These are phyloP conservation scores for Creontiades dilutus DNA, from an alignment of 2,888 invertebrate species.

Conservation along the genomic window DNA sequence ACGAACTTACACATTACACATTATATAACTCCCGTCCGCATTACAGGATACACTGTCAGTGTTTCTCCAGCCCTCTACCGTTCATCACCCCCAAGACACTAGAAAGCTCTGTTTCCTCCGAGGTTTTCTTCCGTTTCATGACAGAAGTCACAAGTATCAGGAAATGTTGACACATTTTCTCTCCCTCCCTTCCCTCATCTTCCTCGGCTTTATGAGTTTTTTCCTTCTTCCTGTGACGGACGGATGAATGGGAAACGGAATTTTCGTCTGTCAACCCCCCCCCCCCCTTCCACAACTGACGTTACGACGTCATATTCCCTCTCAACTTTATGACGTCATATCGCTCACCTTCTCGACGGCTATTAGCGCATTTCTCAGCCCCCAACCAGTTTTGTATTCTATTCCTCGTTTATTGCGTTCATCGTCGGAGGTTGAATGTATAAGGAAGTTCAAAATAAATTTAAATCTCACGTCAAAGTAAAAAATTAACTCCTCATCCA, in stretches of 20 bases:
- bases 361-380: constrained; percentile 3
- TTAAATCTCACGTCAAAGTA: too few species aligned
- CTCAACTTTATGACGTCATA: constrained; percentile 13
- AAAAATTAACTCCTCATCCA: too few species aligned
- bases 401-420: background rate
- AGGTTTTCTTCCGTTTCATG: background rate
- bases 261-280: constrained; percentile 45
- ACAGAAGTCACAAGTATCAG: constrained; percentile 33
- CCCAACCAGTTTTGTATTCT: background rate
- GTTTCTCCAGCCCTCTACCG: too few species aligned
- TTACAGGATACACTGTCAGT: too few species aligned
- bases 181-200: constrained; percentile 2
- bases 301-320: constrained; percentile 61
- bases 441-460: too few species aligned
- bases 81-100: too few species aligned
- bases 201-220: constrained; percentile 55
- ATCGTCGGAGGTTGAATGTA: too few species aligned
- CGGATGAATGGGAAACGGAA: constrained; percentile 40
- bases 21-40: too few species aligned
- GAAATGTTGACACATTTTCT: constrained; percentile 64
- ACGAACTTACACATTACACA: too few species aligned
- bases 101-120: background rate
- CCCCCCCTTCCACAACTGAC: too few species aligned
- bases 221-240: constrained; percentile 50
- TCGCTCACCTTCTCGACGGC: background rate